phyloP scores from a whole-genome alignment of 2,888 invertebrate genomes.

The Synergus laeviventris region DNA sequence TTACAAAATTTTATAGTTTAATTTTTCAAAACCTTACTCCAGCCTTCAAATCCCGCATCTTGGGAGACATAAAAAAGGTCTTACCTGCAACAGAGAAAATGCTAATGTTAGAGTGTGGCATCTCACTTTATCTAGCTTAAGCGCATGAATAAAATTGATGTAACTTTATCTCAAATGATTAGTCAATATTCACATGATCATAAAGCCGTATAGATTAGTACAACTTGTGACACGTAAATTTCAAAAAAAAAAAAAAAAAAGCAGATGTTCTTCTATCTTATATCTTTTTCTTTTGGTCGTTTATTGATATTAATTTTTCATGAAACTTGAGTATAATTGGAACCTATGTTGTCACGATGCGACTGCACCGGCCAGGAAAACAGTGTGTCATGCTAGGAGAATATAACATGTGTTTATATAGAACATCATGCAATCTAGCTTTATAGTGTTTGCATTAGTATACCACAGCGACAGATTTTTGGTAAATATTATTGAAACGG shows the following conservation, averaged over 20 bases:
- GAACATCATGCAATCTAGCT: conserved; percentile 46
- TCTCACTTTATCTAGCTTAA: not conserved
- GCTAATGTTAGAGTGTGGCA: not conserved
- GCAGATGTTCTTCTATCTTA: not conserved
- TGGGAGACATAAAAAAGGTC: not conserved
- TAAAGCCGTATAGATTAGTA: not conserved
- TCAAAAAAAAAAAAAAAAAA: too few species aligned
- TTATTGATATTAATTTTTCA: conserved; percentile 10
- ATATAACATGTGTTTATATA: conserved; percentile 33
- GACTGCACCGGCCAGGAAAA: conserved; percentile 9
- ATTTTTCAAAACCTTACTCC: not conserved
- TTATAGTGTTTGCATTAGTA: conserved; percentile 63
- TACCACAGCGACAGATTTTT: conserved; percentile 55
- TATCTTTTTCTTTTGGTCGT: not conserved
- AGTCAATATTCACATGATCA: too few species aligned
- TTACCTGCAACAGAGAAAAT: conserved; percentile 2
- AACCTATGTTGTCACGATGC: not conserved
- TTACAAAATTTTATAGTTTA: not conserved
- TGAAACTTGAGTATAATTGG: not conserved
- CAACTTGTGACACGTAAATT: not conserved
- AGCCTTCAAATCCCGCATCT: not conserved
- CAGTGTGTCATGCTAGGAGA: not conserved
- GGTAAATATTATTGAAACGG: conserved; percentile 60
- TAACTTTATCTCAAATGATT: too few species aligned
- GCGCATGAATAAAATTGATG: too few species aligned